phyloP scores from a whole-genome alignment of 1,140 invertebrate species.

The Zaprionus inermis region DNA sequence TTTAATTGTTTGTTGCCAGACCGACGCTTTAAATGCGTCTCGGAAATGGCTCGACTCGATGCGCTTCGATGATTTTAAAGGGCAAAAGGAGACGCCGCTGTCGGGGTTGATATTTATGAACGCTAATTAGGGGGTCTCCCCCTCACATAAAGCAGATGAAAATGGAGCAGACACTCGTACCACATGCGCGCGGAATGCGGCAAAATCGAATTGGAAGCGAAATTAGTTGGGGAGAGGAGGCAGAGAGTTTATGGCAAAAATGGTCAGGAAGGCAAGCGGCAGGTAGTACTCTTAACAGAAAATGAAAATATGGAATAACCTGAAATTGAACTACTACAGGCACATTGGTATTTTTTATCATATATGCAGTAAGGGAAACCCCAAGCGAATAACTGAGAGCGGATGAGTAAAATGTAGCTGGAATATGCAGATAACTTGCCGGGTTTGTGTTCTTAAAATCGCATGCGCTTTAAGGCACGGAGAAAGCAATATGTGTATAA shows the following conservation, averaged over 20 bases:
- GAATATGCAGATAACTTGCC: constrained; percentile 22
- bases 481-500: no score
- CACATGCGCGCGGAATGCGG: constrained; percentile 8
- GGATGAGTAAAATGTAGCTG: constrained; percentile 12
- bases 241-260: neutral
- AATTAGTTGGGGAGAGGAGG: no score
- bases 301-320: neutral
- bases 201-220: constrained; percentile 45
- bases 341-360: constrained; percentile 47
- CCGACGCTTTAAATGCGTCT: constrained; percentile 39
- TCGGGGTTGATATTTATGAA: constrained; percentile 25
- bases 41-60: constrained; percentile 45
- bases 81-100: constrained; percentile 15
- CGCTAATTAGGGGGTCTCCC: constrained; percentile 39
- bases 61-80: constrained; percentile 2
- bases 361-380: constrained; percentile 32
- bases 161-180: neutral
- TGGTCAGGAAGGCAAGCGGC: constrained; percentile 21
- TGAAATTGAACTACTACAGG: constrained; percentile 38
- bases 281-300: constrained; percentile 28
- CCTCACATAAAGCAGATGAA: neutral
- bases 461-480: neutral
- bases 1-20: constrained; percentile 64
- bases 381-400: neutral
- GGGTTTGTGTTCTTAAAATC: constrained; percentile 9